A percentile compares a stretch with the other conserved stretches of the same genome.
phyloP scores from a whole-genome alignment of 2,797 vertebrate species.

The Merluccius polli region DNA sequence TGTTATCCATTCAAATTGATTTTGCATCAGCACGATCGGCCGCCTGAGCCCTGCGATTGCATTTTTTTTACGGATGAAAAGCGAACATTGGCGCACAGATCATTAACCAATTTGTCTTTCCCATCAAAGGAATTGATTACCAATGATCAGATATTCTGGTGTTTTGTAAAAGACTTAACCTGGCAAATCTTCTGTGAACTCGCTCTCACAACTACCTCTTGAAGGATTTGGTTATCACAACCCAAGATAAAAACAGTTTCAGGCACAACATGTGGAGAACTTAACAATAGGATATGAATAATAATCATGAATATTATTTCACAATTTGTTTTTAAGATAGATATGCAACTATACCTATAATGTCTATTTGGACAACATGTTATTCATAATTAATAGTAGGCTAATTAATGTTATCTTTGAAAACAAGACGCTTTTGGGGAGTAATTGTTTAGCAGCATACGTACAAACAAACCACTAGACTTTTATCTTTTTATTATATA shows the following conservation, averaged over 20 bases:
- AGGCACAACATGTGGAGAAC: neutral
- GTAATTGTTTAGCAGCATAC: neutral
- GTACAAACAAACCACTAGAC: neutral
- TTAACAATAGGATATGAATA: neutral
- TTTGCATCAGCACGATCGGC: neutral
- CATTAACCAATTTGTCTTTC: constrained; percentile 1
- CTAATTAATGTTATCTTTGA: neutral
- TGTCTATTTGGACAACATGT: neutral
- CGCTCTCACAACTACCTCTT: neutral
- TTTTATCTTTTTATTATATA: neutral
- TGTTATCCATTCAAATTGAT: neutral
- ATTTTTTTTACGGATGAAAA: neutral
- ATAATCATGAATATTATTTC: neutral
- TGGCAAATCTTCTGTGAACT: neutral
- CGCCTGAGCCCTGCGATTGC: neutral
- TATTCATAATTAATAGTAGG: neutral
- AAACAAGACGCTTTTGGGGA: neutral
- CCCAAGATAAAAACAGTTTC: neutral
- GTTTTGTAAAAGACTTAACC: neutral
- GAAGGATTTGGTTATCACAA: neutral
- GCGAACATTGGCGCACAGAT: neutral
- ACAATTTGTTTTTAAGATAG: neutral
- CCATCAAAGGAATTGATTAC: neutral
- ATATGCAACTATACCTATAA: neutral
- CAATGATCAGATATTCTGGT: neutral